A percentile compares a stretch with the other conserved stretches of the same genome.
These are phyloP conservation scores for Dromiciops gliroides DNA, from an alignment of 2,113 vertebrate genomes.

Conservation along the genomic window DNA sequence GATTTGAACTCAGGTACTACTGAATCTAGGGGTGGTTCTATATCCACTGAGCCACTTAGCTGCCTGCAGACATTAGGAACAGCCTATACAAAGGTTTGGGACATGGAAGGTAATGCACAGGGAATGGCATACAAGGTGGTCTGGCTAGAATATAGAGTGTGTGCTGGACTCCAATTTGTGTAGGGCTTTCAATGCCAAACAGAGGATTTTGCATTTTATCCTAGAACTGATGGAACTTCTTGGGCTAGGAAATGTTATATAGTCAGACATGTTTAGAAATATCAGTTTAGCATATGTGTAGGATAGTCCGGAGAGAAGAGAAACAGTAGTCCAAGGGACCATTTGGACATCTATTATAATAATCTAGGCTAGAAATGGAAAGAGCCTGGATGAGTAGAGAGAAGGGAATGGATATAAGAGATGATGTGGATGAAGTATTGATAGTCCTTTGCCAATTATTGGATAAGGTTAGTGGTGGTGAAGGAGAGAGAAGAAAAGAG, in stretches of 20 bases:
- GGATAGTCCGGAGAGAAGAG: neutral
- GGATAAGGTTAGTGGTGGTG: neutral
- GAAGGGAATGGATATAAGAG: neutral
- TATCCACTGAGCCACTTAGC: neutral
- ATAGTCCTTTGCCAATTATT: neutral
- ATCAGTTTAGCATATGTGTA: neutral
- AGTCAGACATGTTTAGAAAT: neutral
- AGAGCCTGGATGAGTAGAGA: neutral
- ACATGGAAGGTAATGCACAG: neutral
- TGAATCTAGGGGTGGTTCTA: neutral
- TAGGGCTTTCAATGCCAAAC: neutral
- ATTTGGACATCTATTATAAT: neutral
- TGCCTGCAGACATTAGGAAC: neutral
- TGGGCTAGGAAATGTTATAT: neutral
- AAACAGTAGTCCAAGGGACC: neutral
- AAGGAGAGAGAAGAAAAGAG: neutral
- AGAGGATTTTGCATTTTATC: neutral
- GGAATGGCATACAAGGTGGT: neutral
- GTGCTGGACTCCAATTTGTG: neutral
- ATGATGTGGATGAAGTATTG: neutral
- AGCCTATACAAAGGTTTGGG: neutral
- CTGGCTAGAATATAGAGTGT: neutral
- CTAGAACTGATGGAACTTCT: neutral
- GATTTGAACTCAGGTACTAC: neutral
- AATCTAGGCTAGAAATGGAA: neutral